phyloP scores from a whole-genome alignment of 2,888 invertebrate genomes.

The Apamea sordens region DNA sequence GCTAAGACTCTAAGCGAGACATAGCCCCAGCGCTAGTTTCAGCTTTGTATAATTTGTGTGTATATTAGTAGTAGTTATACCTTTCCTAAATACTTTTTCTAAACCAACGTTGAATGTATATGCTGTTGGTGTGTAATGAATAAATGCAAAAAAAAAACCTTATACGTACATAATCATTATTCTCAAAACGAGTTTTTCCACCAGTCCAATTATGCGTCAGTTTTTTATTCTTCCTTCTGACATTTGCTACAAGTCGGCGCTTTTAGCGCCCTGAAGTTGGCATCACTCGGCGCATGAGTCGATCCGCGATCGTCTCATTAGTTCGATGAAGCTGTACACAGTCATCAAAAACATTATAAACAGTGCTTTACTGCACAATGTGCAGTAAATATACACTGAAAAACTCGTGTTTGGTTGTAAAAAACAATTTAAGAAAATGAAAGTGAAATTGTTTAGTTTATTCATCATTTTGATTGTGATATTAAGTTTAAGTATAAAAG shows the following conservation, averaged over 20 bases:
- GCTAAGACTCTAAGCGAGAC: no score
- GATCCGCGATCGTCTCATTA: conserved; percentile 51
- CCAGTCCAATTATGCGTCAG: neutral
- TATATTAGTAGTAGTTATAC: neutral
- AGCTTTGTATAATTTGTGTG: neutral
- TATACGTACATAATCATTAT: neutral
- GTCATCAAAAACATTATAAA: conserved; percentile 52
- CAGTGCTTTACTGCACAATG: conserved; percentile 38
- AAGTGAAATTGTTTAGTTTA: conserved; percentile 46
- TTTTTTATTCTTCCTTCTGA: conserved; percentile 36
- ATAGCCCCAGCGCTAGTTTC: neutral
- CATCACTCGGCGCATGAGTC: conserved; percentile 35
- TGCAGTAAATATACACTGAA: conserved; percentile 36
- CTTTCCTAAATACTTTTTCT: neutral
- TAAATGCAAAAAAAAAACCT: neutral
- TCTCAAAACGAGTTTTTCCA: conserved; percentile 46
- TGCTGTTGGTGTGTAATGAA: neutral
- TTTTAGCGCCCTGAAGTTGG: conserved; percentile 52
- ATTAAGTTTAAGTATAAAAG: conserved; percentile 59
- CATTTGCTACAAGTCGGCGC: conserved; percentile 50
- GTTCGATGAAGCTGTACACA: conserved; percentile 45
- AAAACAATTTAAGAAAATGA: conserved; percentile 57
- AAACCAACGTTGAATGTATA: neutral
- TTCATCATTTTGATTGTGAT: conserved; percentile 59
- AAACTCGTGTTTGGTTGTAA: conserved; percentile 4